Conservation (phyloP, 2,113 vertebrate genomes). For the Myotis lucifugus region DNA sequence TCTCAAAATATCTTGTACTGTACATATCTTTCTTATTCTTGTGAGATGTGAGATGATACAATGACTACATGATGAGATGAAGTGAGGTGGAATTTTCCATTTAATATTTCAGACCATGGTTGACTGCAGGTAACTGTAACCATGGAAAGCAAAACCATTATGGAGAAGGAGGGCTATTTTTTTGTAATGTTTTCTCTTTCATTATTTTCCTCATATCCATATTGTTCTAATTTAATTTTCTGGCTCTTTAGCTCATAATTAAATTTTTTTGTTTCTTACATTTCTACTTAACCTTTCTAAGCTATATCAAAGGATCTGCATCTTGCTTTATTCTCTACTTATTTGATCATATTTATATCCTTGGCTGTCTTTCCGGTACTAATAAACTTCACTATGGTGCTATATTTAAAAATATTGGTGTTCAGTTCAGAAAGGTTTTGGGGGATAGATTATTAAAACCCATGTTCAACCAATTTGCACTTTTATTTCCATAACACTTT, state of each 20-base stretch:
- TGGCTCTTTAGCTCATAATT: slow-evolving; percentile 40
- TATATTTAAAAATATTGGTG: slow-evolving; percentile 44
- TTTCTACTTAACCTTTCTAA: slow-evolving; percentile 52
- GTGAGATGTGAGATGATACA: not conserved
- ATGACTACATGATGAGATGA: not conserved
- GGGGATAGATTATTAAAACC: not conserved
- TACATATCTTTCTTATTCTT: not conserved
- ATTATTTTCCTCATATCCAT: slow-evolving; percentile 38
- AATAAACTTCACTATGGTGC: slow-evolving; percentile 34
- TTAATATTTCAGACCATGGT: not conserved
- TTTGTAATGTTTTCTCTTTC: slow-evolving; percentile 54
- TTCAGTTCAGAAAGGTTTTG: not conserved
- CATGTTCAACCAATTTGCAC: not conserved
- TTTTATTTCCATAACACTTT: slow-evolving; percentile 28
- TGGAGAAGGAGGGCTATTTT: too few relatives aligned
- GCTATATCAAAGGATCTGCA: slow-evolving; percentile 21
- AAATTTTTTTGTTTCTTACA: slow-evolving; percentile 42
- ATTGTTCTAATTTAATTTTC: slow-evolving; percentile 58
- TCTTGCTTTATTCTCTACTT: slow-evolving; percentile 26
- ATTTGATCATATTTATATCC: slow-evolving; percentile 36
- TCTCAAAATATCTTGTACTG: not conserved
- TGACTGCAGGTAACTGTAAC: not conserved
- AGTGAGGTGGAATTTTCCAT: not conserved
- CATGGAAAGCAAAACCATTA: not conserved
- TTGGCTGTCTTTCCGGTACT: slow-evolving; percentile 32